Percentiles rank a stretch among this genome's conserved stretches.
Evolutionary conservation across 2,797 vertebrate genomes (phyloP).

Genomic region (Epinephelus malabaricus): DNA sequence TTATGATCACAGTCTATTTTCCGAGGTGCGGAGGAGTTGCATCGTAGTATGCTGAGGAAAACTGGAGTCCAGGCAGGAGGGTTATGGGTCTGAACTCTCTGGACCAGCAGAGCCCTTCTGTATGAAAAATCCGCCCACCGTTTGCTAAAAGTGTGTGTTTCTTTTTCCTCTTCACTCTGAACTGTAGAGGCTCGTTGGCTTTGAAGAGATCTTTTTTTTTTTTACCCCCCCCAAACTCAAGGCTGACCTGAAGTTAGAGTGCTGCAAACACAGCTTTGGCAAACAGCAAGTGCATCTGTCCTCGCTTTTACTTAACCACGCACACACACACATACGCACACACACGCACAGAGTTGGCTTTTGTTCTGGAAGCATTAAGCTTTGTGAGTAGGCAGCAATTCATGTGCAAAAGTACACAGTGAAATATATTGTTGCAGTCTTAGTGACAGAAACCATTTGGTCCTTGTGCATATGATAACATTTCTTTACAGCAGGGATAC

Average conservation of each 20-base stretch:
- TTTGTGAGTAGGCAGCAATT: slow-evolving; percentile 74
- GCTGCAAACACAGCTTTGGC: slow-evolving; percentile 62
- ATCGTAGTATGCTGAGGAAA: slow-evolving; percentile 52
- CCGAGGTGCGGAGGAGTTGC: slow-evolving; percentile 49
- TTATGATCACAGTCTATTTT: slow-evolving; percentile 36
- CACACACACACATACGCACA: slow-evolving; percentile 41
- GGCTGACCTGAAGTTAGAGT: slow-evolving; percentile 62
- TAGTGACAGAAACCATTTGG: slow-evolving; percentile 26
- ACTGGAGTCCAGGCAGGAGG: slow-evolving; percentile 25
- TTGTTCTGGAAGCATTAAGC: slow-evolving; percentile 74
- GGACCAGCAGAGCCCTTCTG: slow-evolving; percentile 17
- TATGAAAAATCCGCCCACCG: slow-evolving; percentile 23
- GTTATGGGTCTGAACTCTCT: slow-evolving; percentile 24
- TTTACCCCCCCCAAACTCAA: slow-evolving; percentile 35
- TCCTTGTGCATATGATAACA: slow-evolving; percentile 24
- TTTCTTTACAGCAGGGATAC: background rate
- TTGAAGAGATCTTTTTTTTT: background rate
- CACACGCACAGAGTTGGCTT: slow-evolving; percentile 57
- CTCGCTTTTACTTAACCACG: slow-evolving; percentile 63
- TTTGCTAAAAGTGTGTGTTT: slow-evolving; percentile 43
- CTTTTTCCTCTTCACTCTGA: slow-evolving; percentile 27
- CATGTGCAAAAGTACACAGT: slow-evolving; percentile 63
- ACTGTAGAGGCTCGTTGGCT: slow-evolving; percentile 13
- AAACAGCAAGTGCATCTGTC: slow-evolving; percentile 74
- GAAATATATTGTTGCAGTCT: slow-evolving; percentile 60